These are phyloP conservation scores for Chloropsis hardwickii DNA, from an alignment of 2,113 vertebrate species.

Conservation along the genomic window DNA sequence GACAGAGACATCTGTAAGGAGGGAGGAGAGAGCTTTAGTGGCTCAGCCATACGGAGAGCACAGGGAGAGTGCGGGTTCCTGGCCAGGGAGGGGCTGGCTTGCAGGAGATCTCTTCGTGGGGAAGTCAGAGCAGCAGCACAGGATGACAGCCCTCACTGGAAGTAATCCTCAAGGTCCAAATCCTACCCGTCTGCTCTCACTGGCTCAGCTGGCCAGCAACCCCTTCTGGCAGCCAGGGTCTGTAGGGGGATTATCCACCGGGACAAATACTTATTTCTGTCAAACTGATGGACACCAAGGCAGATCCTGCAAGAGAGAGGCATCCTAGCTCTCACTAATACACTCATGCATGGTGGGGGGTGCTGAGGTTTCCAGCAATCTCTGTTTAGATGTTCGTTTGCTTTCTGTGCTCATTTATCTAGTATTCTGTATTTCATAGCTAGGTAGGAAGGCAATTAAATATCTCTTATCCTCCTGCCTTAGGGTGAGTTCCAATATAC, in stretches of 20 bases:
- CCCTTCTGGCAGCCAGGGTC: not conserved
- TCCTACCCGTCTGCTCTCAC: not conserved
- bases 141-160: not conserved
- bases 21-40: not conserved
- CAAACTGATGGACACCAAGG: not conserved
- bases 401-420: not conserved
- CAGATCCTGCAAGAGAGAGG: not conserved
- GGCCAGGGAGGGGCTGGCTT: not conserved
- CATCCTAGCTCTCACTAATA: not conserved
- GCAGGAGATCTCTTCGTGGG: not conserved
- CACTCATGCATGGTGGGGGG: not conserved
- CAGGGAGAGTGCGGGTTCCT: accelerated
- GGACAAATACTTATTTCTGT: not conserved
- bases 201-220: not conserved
- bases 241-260: accelerated
- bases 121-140: not conserved
- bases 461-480: not conserved
- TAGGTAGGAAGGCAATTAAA: not conserved
- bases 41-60: not conserved
- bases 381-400: not conserved
- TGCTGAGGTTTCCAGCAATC: not conserved
- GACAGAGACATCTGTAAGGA: not conserved
- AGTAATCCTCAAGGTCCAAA: not conserved
- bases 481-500: not conserved
- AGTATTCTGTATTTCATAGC: not conserved